A percentile compares a stretch with the other conserved stretches of the same genome.
phyloP scores from a whole-genome alignment of 2,888 invertebrate genomes.

The Germaria angustata region DNA sequence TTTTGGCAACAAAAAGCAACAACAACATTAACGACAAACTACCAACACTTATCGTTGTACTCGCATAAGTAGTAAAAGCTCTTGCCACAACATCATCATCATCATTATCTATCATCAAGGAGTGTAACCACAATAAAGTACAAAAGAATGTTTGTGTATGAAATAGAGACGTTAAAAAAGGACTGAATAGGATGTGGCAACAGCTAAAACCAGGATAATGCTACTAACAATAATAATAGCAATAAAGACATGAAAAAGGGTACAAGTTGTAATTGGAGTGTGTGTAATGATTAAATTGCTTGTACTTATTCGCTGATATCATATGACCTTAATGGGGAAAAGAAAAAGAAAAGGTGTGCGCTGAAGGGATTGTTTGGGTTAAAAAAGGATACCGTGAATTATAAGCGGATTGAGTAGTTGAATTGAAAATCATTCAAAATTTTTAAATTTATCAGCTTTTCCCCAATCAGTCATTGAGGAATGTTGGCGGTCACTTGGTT shows the following conservation, averaged over 20 bases:
- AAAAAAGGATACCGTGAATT: background rate
- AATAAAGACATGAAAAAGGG: constrained; percentile 19
- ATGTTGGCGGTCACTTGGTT: too few species aligned
- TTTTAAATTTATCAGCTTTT: too few species aligned
- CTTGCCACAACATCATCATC: background rate
- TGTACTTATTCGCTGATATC: constrained; percentile 3
- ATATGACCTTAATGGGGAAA: constrained; percentile 17
- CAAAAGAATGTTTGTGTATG: constrained; percentile 19
- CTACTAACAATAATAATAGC: constrained; percentile 36
- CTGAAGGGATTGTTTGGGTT: background rate
- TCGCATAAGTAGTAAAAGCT: background rate
- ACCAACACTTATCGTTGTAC: background rate
- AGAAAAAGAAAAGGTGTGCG: constrained; percentile 10
- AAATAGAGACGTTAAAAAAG: background rate
- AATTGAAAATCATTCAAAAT: background rate
- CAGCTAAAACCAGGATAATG: constrained; percentile 47
- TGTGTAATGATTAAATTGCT: constrained; percentile 30
- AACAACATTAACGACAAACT: background rate
- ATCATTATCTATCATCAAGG: background rate
- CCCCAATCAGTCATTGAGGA: too few species aligned
- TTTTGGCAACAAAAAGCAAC: constrained; percentile 6
- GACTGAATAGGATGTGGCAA: constrained; percentile 24
- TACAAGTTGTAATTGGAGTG: constrained; percentile 1
- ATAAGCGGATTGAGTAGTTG: background rate
- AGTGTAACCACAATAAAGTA: constrained; percentile 39